Base-by-base conservation (phyloP, 1,140 invertebrate species). In the Sitobion miscanthi region DNA sequence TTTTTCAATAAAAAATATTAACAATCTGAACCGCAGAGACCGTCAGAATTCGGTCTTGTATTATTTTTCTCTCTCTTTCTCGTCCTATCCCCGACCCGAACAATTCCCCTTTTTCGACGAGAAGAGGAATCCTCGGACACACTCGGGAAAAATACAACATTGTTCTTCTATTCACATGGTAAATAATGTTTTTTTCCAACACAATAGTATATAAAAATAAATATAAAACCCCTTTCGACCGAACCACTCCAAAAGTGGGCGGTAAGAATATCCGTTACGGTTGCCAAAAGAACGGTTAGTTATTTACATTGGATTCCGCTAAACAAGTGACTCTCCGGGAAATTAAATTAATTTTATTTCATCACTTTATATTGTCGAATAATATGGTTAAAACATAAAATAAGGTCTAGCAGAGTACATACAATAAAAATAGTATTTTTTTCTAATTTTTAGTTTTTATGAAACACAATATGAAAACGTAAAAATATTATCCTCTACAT, bases 121-220 rank as follows among this genome's bases (percentile, higher is more conserved):
- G 35, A 49, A 35, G n/a, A 38, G 87, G 35, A 88, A 54, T 89
- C 49, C 87, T 89, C 87, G 49, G 47, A 89, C 49, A 54, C n/a
- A 38, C 87, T 89, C 42, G 47, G 87, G 49, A 89, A 42, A 90
- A 82, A 90, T 42, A 49, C 45, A 91, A 90, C 89, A 30, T 90
- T 45, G 89, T 77, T 49, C 42, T 82, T 77, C 62, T 91, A 91
- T 91, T 77, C 90, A 47, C 62, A 82, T 91, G 62, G 90, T 91
- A 91, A 91, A 91, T 91, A 91, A 77, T 82, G 45, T 91, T 91
- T 82, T 91, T 91, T 91, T 82, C 62, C 7, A 35, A 49, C 23
- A 82, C 69, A 91, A 91, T 82, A 45, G 88, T 30, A 82, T 35
- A 91, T 1, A 52, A 91, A 91, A 54, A 47, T 35, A 77, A n/a